phyloP scores from a whole-genome alignment of 2,113 vertebrate genomes.

The Erythrolamprus reginae region DNA sequence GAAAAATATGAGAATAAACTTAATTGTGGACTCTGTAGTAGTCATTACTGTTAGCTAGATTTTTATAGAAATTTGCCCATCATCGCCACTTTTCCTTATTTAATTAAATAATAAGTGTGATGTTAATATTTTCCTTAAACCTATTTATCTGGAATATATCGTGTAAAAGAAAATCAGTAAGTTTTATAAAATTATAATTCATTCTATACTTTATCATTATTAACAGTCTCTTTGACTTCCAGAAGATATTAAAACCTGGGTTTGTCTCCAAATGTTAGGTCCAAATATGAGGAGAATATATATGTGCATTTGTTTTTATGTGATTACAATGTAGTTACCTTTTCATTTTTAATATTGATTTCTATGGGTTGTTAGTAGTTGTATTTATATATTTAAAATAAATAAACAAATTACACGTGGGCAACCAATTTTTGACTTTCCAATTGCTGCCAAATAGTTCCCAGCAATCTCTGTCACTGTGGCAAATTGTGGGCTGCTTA shows the following conservation, averaged over 20 bases:
- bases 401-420: neutral
- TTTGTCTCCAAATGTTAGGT: neutral
- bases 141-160: neutral
- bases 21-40: neutral
- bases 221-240: neutral
- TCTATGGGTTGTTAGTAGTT: neutral
- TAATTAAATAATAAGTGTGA: constrained; percentile 7
- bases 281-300: neutral
- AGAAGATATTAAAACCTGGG: neutral
- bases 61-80: constrained; percentile 8
- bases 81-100: constrained; percentile 22
- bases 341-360: neutral
- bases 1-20: neutral
- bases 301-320: neutral
- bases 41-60: neutral
- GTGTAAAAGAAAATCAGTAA: neutral
- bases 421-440: neutral
- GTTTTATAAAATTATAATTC: neutral
- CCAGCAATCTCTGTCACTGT: neutral
- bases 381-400: neutral
- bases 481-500: neutral
- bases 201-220: neutral
- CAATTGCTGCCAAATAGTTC: neutral
- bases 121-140: neutral
- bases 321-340: neutral